Conservation (phyloP, 2,888 invertebrate species). For the Marasmarcha lunaedactyla region DNA sequence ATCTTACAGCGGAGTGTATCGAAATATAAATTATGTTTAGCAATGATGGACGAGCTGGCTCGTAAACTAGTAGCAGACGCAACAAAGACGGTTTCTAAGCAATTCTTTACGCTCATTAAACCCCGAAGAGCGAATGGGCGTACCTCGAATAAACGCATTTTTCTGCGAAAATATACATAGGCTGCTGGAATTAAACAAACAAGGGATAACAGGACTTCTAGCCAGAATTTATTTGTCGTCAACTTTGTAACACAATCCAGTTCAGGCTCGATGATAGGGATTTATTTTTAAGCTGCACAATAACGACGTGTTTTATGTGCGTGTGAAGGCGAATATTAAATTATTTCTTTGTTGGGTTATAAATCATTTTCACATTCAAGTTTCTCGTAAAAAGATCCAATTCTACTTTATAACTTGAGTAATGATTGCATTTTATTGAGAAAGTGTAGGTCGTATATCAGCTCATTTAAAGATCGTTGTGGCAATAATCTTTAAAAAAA, state of each 20-base stretch:
- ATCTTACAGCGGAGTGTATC: background rate
- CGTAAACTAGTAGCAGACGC: background rate
- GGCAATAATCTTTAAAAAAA: too few species aligned
- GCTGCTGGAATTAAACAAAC: too few species aligned
- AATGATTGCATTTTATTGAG: too few species aligned
- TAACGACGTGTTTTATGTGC: background rate
- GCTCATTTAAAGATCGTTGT: too few species aligned
- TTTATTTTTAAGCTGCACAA: background rate
- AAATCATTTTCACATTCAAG: background rate
- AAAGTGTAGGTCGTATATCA: too few species aligned
- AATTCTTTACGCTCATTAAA: too few species aligned
- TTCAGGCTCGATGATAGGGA: background rate
- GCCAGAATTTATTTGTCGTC: background rate
- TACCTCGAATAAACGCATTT: too few species aligned
- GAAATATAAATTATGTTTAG: background rate
- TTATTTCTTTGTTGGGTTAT: background rate
- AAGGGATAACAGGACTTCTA: background rate
- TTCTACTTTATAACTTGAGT: too few species aligned
- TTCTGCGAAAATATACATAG: too few species aligned
- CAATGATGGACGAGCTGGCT: conserved; percentile 1
- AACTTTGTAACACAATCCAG: background rate
- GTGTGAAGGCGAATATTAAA: background rate
- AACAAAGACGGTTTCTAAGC: too few species aligned
- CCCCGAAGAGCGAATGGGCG: too few species aligned
- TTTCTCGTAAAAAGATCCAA: too few species aligned